phyloP scores from a whole-genome alignment of 2,888 invertebrate species.

The Plemyria rubiginata region DNA sequence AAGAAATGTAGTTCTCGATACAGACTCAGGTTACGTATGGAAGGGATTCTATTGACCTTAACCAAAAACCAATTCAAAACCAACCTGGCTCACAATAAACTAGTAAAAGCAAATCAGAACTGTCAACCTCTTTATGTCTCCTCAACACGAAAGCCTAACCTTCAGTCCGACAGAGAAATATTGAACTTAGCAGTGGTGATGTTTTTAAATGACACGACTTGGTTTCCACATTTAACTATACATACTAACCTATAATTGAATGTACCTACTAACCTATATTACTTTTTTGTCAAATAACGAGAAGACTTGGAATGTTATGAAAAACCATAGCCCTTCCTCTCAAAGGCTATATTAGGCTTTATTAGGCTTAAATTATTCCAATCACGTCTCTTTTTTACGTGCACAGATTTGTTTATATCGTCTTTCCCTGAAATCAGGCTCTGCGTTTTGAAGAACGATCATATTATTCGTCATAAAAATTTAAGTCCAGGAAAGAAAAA shows the following conservation, averaged over 20 bases:
- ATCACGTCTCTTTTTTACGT: constrained; percentile 57
- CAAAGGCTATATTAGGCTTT: constrained; percentile 14
- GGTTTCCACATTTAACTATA: constrained; percentile 8
- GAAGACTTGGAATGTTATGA: not conserved
- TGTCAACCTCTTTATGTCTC: constrained; percentile 43
- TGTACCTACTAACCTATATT: not conserved
- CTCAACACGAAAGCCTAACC: constrained; percentile 43
- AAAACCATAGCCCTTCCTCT: constrained; percentile 1
- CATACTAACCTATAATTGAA: not conserved
- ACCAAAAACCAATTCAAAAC: constrained; percentile 25
- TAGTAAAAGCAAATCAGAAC: constrained; percentile 39
- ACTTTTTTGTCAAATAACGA: not conserved
- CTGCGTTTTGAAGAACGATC: constrained; percentile 51
- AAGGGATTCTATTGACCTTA: constrained; percentile 23
- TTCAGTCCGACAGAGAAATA: constrained; percentile 41
- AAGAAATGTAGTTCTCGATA: not conserved
- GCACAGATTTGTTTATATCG: constrained; percentile 59
- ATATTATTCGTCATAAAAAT: constrained; percentile 54
- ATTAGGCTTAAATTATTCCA: constrained; percentile 44
- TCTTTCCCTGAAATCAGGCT: constrained; percentile 50
- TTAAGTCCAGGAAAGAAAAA: constrained; percentile 1
- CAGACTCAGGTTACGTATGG: not conserved
- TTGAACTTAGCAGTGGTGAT: constrained; percentile 33
- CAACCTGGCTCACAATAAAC: constrained; percentile 31
- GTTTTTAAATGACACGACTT: constrained; percentile 32